These are phyloP conservation scores for Bucco capensis DNA, from an alignment of 2,113 vertebrate genomes.

Conservation along the genomic window DNA sequence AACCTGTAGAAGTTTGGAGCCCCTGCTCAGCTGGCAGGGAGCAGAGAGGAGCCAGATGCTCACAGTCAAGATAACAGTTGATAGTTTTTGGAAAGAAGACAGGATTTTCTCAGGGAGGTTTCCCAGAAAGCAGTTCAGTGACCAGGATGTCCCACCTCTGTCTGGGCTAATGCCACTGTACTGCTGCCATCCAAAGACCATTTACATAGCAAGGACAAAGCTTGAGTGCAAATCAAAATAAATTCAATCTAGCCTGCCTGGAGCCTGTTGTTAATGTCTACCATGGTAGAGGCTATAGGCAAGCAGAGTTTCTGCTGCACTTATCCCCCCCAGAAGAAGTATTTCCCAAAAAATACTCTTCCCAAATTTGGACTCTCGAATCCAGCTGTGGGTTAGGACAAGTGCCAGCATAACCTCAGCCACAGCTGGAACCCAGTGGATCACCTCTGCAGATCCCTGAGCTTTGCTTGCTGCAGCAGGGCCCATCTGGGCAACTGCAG, in stretches of 20 bases:
- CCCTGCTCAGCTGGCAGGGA: background rate
- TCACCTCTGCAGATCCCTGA: background rate
- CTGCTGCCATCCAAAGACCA: background rate
- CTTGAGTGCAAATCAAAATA: background rate
- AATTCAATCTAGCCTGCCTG: background rate
- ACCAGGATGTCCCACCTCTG: background rate
- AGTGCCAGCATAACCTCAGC: background rate
- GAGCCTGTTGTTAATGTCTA: accelerated
- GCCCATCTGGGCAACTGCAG: background rate
- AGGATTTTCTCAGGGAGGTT: background rate
- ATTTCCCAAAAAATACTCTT: background rate
- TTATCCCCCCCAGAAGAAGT: background rate
- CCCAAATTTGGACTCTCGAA: background rate
- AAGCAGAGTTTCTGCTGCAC: background rate
- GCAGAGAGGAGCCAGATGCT: background rate
- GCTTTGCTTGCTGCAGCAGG: background rate
- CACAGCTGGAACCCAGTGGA: background rate
- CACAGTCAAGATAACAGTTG: background rate
- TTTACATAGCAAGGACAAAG: background rate
- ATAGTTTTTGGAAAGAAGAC: background rate
- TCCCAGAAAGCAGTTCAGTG: background rate
- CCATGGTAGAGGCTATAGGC: background rate
- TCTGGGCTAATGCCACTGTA: background rate
- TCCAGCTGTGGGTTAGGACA: background rate
- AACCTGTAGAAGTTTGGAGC: background rate